Evolutionary conservation across 2,113 vertebrate genomes (phyloP).

Genomic region (Tyto alba): DNA sequence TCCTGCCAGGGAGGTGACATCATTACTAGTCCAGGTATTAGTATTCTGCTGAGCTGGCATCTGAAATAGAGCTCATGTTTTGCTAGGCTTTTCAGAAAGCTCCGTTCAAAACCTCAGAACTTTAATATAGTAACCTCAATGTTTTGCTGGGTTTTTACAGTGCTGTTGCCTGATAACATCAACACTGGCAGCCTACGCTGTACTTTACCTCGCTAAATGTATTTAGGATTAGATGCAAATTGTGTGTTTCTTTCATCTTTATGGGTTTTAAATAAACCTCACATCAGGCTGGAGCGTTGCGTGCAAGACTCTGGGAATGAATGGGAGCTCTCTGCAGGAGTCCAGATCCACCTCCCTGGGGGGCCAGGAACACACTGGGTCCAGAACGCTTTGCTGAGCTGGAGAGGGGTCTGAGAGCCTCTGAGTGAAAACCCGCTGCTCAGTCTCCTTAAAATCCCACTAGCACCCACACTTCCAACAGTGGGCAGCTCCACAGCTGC

Average conservation of each 20-base stretch:
- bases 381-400: not conserved
- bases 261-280: not conserved
- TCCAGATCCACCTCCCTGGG: not conserved
- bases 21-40: conserved; percentile 2
- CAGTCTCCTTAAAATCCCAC: not conserved
- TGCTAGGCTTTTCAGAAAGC: not conserved
- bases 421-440: not conserved
- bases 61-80: not conserved
- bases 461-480: not conserved
- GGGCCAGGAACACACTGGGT: not conserved
- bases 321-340: not conserved
- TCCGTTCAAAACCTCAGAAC: not conserved
- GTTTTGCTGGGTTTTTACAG: not conserved
- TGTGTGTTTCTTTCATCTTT: not conserved
- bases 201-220: not conserved
- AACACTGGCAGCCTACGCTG: not conserved
- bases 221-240: not conserved
- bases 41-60: conserved; percentile 26
- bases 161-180: not conserved
- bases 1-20: conserved; percentile 24
- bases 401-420: not conserved
- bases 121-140: not conserved
- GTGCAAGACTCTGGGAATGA: not conserved
- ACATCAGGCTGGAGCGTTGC: not conserved
- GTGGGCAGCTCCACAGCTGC: not conserved